Conservation (phyloP, 2,113 vertebrate genomes). For the Montifringilla adamsi region DNA sequence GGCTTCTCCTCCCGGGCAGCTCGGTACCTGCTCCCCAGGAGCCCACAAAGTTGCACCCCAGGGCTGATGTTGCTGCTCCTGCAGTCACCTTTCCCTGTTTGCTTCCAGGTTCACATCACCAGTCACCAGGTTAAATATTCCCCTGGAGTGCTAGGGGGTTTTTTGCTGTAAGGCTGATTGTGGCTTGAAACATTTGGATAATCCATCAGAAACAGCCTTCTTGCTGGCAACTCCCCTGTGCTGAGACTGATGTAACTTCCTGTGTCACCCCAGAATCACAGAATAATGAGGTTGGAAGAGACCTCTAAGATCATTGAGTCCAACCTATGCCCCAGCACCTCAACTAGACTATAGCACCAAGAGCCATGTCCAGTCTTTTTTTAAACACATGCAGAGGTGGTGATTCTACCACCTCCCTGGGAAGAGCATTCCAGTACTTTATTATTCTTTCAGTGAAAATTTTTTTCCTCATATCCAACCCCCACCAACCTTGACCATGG, state of each 20-base stretch:
- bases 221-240: neutral
- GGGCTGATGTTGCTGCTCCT: neutral
- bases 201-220: neutral
- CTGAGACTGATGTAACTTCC: rapidly evolving
- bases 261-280: neutral
- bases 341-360: no score
- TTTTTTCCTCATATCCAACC: no score
- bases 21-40: neutral
- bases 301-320: no score
- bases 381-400: no score
- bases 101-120: neutral
- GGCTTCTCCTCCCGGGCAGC: neutral
- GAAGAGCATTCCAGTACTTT: no score
- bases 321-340: no score
- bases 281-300: no score
- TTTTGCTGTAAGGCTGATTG: neutral
- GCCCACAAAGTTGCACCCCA: rapidly evolving
- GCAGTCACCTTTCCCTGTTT: neutral
- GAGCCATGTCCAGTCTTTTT: no score
- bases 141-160: neutral
- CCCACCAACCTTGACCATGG: neutral
- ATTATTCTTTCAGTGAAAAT: no score
- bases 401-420: no score
- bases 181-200: neutral
- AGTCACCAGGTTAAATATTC: neutral